Conservation (phyloP, 1,140 invertebrate genomes). For the Saccostrea echinata region DNA sequence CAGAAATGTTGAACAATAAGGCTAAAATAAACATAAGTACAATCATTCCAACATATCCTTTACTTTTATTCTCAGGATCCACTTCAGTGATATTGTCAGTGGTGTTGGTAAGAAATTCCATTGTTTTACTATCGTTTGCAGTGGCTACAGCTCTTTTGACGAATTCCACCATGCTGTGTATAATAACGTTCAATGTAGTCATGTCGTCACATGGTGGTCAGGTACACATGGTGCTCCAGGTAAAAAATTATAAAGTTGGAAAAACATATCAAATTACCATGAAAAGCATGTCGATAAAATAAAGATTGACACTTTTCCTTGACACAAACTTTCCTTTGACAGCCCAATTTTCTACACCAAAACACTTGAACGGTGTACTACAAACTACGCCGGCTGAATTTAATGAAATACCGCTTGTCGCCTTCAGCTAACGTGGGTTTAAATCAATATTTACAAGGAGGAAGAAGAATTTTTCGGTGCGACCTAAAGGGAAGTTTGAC, state of each 20-base stretch:
- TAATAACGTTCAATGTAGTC: neutral
- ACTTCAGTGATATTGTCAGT: neutral
- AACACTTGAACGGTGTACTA: neutral
- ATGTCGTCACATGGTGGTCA: constrained; percentile 9
- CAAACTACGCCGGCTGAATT: neutral
- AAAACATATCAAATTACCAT: neutral
- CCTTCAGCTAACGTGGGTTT: constrained; percentile 1
- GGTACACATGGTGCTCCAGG: neutral
- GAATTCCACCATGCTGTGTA: neutral
- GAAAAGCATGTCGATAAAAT: constrained; percentile 15
- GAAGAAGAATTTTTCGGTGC: neutral
- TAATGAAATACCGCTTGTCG: constrained; percentile 17
- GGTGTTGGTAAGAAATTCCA: neutral
- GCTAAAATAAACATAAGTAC: constrained; percentile 47
- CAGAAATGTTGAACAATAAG: constrained; percentile 46
- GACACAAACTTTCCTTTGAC: neutral
- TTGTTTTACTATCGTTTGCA: neutral
- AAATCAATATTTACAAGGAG: constrained; percentile 29
- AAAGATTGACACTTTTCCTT: neutral
- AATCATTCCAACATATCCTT: constrained; percentile 43
- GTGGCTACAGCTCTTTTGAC: neutral
- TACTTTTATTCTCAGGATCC: neutral
- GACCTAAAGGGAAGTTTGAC: neutral
- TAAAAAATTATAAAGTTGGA: neutral
- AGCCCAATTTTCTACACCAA: constrained; percentile 18